phyloP scores from a whole-genome alignment of 2,797 vertebrate species.

The Hapalemur alaotrensis region DNA sequence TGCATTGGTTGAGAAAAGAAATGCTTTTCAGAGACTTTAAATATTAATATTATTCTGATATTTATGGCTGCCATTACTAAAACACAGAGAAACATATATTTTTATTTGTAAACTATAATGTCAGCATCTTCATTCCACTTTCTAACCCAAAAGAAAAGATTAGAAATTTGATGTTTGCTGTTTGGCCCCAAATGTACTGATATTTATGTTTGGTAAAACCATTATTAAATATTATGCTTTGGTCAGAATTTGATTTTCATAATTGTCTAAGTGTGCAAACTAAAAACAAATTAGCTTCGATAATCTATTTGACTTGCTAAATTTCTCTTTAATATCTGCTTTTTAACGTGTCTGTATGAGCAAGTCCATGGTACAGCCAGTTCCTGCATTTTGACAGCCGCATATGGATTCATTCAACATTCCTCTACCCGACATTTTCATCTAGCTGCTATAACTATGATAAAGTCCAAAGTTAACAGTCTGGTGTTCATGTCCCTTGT shows the following conservation, averaged over 20 bases:
- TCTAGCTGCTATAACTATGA: slow-evolving; percentile 51
- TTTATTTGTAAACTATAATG: neutral
- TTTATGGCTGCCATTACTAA: neutral
- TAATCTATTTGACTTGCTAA: neutral
- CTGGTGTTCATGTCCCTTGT: slow-evolving; percentile 58
- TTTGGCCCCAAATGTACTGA: neutral
- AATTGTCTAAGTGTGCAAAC: neutral
- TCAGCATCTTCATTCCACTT: neutral
- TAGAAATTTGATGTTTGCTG: neutral
- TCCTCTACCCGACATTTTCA: slow-evolving; percentile 56
- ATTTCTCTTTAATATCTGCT: neutral
- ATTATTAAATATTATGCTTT: neutral
- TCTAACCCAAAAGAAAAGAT: neutral
- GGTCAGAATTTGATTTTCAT: slow-evolving; percentile 5
- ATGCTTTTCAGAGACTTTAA: neutral
- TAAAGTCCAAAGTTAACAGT: slow-evolving; percentile 64
- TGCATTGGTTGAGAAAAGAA: neutral
- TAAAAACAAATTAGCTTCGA: slow-evolving; percentile 10
- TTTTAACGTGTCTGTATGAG: slow-evolving; percentile 25
- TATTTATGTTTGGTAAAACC: neutral
- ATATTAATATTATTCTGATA: neutral
- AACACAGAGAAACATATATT: neutral
- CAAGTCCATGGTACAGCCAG: neutral
- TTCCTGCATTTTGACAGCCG: slow-evolving; percentile 52
- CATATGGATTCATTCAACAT: slow-evolving; percentile 60